Evolutionary conservation across 2,797 vertebrate species (phyloP).

Genomic region (Sus cebifrons): DNA sequence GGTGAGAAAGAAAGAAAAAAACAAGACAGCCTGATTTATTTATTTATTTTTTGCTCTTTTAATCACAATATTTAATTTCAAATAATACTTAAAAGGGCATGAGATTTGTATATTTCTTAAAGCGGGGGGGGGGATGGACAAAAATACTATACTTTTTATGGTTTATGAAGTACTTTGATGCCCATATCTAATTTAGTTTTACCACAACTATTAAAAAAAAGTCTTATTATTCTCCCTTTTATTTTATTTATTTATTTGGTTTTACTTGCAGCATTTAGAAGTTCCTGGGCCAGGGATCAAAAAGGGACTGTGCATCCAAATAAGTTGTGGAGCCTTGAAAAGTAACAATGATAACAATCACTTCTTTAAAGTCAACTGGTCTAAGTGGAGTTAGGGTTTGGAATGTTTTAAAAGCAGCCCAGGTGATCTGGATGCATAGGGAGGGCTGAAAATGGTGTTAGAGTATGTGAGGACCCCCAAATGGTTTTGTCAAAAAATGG

Average conservation of each 20-base stretch:
- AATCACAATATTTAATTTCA: slow-evolving; percentile 72
- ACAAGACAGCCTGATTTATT: neutral
- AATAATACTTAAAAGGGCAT: slow-evolving; percentile 52
- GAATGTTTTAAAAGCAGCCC: neutral
- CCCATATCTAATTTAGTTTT: slow-evolving; percentile 59
- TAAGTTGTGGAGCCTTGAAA: neutral
- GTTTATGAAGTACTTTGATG: slow-evolving; percentile 49
- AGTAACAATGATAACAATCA: neutral
- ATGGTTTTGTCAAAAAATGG: neutral
- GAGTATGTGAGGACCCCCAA: neutral
- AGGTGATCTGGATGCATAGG: too few relatives aligned
- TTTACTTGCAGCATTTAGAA: too few relatives aligned
- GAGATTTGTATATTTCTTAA: slow-evolving; percentile 64
- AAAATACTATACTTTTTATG: slow-evolving; percentile 46
- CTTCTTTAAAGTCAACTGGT: neutral
- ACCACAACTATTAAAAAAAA: slow-evolving; percentile 42
- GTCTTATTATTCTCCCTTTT: slow-evolving; percentile 2
- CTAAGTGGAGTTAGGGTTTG: neutral
- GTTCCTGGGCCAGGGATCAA: too few relatives aligned
- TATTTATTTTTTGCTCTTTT: slow-evolving; percentile 42
- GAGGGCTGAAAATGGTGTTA: neutral
- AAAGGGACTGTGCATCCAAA: neutral
- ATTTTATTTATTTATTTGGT: too few relatives aligned
- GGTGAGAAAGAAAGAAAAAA: neutral
- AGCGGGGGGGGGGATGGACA: neutral